These are phyloP conservation scores for Chaunax sp. DNA, from an alignment of 2,797 vertebrate genomes.

Conservation along the genomic window DNA sequence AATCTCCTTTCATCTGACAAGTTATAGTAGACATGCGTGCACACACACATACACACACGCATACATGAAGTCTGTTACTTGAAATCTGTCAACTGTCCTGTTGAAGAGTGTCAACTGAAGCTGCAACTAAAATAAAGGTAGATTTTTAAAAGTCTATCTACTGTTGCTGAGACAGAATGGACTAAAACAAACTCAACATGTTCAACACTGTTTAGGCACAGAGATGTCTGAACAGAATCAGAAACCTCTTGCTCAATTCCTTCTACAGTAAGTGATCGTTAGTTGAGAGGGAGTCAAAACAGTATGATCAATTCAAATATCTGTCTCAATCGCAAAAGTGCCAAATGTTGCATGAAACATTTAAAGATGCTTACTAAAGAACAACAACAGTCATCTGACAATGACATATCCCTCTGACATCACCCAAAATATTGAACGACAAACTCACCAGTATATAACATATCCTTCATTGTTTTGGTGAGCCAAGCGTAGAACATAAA, in stretches of 20 bases:
- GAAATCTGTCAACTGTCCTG: too few species aligned
- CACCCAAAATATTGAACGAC: too few species aligned
- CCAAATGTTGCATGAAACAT: background rate
- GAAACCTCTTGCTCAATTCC: background rate
- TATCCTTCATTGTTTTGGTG: too few species aligned
- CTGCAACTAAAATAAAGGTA: too few species aligned
- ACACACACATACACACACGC: too few species aligned
- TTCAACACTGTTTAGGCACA: background rate
- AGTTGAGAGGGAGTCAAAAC: background rate
- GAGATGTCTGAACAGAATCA: background rate
- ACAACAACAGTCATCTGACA: background rate
- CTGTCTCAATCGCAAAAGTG: fast-evolving
- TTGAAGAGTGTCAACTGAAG: slow-evolving; percentile 5
- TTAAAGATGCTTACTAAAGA: background rate
- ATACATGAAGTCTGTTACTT: too few species aligned
- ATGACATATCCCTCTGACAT: too few species aligned
- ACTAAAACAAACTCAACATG: background rate
- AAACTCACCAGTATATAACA: too few species aligned
- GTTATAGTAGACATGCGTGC: background rate
- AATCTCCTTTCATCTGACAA: slow-evolving; percentile 62
- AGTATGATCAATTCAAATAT: background rate
- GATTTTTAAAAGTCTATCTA: too few species aligned
- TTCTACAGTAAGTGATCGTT: background rate
- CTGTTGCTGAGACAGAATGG: background rate
- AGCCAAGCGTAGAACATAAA: too few species aligned